phyloP scores from a whole-genome alignment of 1,140 invertebrate genomes.

The Brachionus sp. region DNA sequence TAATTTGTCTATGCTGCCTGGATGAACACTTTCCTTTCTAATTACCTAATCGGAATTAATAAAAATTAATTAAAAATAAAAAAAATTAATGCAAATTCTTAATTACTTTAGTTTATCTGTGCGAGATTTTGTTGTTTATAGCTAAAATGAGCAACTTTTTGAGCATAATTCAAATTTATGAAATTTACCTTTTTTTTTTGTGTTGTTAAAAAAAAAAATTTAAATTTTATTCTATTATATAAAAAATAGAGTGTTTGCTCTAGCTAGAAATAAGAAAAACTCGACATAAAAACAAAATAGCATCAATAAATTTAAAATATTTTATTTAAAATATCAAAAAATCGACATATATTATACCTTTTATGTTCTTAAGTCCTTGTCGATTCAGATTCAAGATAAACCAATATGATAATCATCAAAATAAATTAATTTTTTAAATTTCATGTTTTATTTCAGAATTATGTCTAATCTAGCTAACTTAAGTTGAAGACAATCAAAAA shows the following conservation, averaged over 20 bases:
- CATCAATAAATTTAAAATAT: background rate
- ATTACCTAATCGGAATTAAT: background rate
- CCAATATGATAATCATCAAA: background rate
- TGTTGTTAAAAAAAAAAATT: background rate
- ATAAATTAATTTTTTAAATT: background rate
- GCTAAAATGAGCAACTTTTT: background rate
- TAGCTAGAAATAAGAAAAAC: background rate
- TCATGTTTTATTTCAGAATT: background rate
- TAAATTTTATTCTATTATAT: background rate
- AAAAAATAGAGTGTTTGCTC: background rate
- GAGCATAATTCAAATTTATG: background rate
- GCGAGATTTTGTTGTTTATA: background rate
- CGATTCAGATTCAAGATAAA: background rate
- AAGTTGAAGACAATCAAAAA: background rate
- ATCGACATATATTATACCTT: background rate
- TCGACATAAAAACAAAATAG: background rate
- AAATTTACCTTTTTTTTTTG: background rate
- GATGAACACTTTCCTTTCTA: background rate
- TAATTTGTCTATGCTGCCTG: background rate
- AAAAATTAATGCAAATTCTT: background rate
- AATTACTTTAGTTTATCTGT: background rate
- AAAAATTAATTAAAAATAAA: background rate
- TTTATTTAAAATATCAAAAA: background rate
- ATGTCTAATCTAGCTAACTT: conserved; percentile 2
- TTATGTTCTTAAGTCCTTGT: background rate